phyloP scores from a whole-genome alignment of 2,888 invertebrate genomes.

The Sinotaia quadrata region DNA sequence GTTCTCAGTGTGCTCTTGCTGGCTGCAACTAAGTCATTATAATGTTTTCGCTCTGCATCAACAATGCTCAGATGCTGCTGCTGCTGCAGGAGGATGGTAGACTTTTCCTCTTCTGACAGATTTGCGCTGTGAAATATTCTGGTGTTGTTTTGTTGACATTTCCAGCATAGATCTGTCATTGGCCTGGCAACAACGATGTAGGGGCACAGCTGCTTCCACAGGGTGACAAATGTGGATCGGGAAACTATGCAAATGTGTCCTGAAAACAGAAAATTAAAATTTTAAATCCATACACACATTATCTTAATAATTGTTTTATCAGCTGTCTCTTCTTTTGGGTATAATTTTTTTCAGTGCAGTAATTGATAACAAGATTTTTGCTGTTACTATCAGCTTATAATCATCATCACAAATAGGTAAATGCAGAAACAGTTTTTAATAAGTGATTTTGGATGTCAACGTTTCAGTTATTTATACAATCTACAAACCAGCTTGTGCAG shows the following conservation, averaged over 20 bases:
- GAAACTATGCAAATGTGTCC: neutral
- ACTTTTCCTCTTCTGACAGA: slow-evolving; percentile 15
- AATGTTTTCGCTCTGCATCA: slow-evolving; percentile 6
- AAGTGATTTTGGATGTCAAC: too few relatives aligned
- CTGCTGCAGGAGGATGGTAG: neutral
- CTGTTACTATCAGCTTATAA: too few relatives aligned
- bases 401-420: too few relatives aligned
- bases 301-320: too few relatives aligned
- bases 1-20: neutral
- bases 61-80: slow-evolving; percentile 9
- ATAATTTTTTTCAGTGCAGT: too few relatives aligned
- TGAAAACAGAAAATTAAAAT: too few relatives aligned
- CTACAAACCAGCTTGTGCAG: neutral
- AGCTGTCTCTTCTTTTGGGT: too few relatives aligned
- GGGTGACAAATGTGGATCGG: neutral
- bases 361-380: too few relatives aligned
- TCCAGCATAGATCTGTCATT: slow-evolving; percentile 38
- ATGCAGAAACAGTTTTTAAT: too few relatives aligned
- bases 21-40: neutral
- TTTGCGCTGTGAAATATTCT: slow-evolving; percentile 9
- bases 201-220: slow-evolving; percentile 19
- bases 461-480: neutral
- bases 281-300: too few relatives aligned
- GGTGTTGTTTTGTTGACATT: slow-evolving; percentile 32
- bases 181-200: slow-evolving; percentile 28